Evolutionary conservation across 2,888 invertebrate species (phyloP), one percentile per base, ranked within the genome.

Genomic region (Rhabditophanes sp.): DNA sequence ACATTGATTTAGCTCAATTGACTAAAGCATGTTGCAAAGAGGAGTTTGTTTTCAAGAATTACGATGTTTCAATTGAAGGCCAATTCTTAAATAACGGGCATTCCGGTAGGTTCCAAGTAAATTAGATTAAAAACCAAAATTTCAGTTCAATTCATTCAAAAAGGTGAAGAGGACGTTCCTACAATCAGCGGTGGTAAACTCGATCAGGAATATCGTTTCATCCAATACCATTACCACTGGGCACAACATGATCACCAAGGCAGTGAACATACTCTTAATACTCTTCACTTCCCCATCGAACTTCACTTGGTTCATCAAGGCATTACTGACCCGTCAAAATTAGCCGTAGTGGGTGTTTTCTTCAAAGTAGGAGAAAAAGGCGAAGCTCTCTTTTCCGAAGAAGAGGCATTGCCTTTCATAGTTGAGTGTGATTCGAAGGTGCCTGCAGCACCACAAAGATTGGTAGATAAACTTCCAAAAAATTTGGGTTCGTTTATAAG

Each of bases 191-290:
- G 61, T 2, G 59, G 59, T 5, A 43, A 48, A 8, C 36, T 61
- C 29, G 57, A 59, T 27, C 55, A 60, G 25, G 45, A 45, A 31
- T 61, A 61, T 41, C 54, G 53, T 9, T 50, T 61, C 16, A 41
- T 63, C 3, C 61, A 61, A 37, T 57, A 61, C 36, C 61, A 61
- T 30, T 63, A 51, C 39, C 61, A 61, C 33, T 61, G 61, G 61
- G 51, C 57, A 27, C 48, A 49, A 39, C 41, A 51, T 22, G 53
- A 54, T 35, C 42, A 44, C 21, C 54, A 55, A 30, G 56, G 53
- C 39, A 55, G 56, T 2, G 59, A 59, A 34, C 59, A 59, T 46
- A 49, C 52, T 11, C 37, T 59, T 5, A 48, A 51, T 5, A 58
- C 58, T 1, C 47, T 51, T 3, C 42, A 40, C 11, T 57, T 53